These are phyloP conservation scores for Charina bottae DNA, from an alignment of 2,113 vertebrate species.

Conservation along the genomic window DNA sequence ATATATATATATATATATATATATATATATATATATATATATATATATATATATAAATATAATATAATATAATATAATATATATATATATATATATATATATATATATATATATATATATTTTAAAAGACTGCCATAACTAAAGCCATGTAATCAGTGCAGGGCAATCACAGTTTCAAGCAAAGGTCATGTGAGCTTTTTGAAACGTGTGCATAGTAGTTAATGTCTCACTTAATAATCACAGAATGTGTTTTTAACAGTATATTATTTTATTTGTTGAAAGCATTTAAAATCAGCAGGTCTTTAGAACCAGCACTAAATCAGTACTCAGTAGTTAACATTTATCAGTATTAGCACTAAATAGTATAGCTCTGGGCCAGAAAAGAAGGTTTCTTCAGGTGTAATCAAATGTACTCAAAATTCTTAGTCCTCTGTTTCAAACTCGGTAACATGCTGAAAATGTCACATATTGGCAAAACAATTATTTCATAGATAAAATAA, in stretches of 20 bases:
- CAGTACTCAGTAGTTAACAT: not conserved
- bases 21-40: too few species aligned
- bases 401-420: not conserved
- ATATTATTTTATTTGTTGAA: too few species aligned
- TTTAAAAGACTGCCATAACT: not conserved
- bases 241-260: too few species aligned
- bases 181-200: not conserved
- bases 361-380: not conserved
- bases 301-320: not conserved
- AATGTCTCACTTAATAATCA: too few species aligned
- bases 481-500: not conserved
- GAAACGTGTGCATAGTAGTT: not conserved
- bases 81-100: too few species aligned
- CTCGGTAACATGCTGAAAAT: not conserved
- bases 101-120: too few species aligned
- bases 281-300: too few species aligned
- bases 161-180: not conserved
- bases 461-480: not conserved
- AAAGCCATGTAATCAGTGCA: not conserved
- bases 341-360: not conserved
- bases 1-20: too few species aligned
- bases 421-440: not conserved
- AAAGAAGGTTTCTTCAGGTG: not conserved
- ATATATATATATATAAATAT: too few species aligned
- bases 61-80: too few species aligned